These are phyloP conservation scores for Passer domesticus DNA, from an alignment of 2,113 vertebrate species.

Conservation along the genomic window DNA sequence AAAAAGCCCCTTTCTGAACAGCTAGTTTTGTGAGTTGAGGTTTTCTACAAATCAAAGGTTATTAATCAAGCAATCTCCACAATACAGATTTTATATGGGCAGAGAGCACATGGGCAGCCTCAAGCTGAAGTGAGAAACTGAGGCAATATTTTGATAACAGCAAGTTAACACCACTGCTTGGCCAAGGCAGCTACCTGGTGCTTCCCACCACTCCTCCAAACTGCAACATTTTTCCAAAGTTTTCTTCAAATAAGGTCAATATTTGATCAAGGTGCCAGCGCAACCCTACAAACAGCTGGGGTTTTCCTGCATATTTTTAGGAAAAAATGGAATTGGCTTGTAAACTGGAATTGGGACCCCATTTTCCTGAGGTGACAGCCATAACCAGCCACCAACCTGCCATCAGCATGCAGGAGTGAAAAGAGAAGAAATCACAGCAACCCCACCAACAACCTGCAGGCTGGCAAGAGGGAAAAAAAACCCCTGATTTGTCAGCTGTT, in stretches of 20 bases:
- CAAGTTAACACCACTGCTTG: not conserved
- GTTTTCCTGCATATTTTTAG: not conserved
- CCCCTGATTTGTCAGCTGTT: not conserved
- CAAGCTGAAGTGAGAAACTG: not conserved
- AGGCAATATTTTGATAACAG: not conserved
- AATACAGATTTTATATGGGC: not conserved
- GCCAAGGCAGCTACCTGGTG: not conserved
- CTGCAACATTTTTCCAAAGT: not conserved
- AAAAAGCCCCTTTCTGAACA: not conserved
- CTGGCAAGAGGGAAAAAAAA: not conserved
- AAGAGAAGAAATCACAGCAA: not conserved
- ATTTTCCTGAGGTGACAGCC: not conserved
- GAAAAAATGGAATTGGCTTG: not conserved
- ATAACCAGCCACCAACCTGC: not conserved
- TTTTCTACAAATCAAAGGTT: not conserved
- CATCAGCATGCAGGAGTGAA: not conserved
- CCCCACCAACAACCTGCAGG: not conserved
- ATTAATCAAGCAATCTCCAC: not conserved
- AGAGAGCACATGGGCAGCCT: not conserved
- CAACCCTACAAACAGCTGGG: not conserved
- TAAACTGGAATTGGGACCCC: not conserved
- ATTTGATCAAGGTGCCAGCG: not conserved
- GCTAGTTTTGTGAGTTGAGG: not conserved
- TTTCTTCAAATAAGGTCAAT: not conserved
- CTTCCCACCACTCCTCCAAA: not conserved